Evolutionary conservation across 23 tunicate genomes (phyloP), one percentile per base, ranked within the genome.

Genomic region (Halocynthia aurantium): DNA sequence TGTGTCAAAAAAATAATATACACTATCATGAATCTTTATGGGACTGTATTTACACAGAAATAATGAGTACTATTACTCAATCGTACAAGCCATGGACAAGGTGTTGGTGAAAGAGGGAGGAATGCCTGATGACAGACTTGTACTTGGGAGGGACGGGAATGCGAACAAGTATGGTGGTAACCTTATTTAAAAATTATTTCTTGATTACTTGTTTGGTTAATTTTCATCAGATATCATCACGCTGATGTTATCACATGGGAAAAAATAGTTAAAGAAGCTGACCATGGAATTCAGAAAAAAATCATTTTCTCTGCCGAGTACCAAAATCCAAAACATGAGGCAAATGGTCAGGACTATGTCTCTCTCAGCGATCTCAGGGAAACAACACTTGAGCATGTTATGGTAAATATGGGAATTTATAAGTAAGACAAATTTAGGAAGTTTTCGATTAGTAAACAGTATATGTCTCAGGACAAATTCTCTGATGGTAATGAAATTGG

Each of bases 51-150:
- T 10, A 60, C n/a, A 31, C 53, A 84, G 87, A 51, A 51, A 44
- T 20, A 89, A 89, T 71, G 85, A 84, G 22, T 76, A 84, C 61
- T 83, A 83, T 58, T 82, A 89, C 85, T 80, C 87, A 52, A 82
- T 91, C 64, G 67, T 91, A 10, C 87, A 85, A 73, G 73, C 22
- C 53, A 92, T 86, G 92, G 98, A 92, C 57, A 53, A 82, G 56
- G 88, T 86, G 51, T 64, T 92, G 15, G 98, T 86, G 6, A 81
- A 82, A 61, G 92, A 82, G 70, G 92, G 86, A 6, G 92, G 98
- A 19, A 92, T 84, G 88, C 80, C 92, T 9, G 98, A 92, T 70
- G 98, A 92, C 56, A 51, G 98, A 50, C 83, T 92, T 10, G 88
- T 92, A 31, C 77, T 92, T 52, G 98, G 98, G 52, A 86, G 86